phyloP scores from a whole-genome alignment of 1,140 invertebrate genomes.

The Cheumatopsyche charites region DNA sequence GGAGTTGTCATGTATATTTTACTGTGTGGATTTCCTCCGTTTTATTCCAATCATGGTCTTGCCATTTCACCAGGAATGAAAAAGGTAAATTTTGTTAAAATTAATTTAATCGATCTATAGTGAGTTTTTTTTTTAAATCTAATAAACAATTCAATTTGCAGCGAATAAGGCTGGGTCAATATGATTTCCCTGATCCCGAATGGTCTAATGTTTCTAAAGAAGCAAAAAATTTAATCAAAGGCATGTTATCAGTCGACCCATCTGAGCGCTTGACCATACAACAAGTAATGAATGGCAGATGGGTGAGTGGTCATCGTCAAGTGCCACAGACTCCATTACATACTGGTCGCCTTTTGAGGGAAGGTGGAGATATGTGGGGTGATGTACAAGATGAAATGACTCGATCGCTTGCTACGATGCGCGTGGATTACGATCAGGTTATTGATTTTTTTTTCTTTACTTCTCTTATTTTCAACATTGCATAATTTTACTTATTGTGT shows the following conservation, averaged over 20 bases:
- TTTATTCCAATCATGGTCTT: slow-evolving; percentile 95
- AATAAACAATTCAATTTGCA: slow-evolving; percentile 44
- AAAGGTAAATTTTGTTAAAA: slow-evolving; percentile 60
- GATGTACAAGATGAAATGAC: slow-evolving; percentile 99
- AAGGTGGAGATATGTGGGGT: slow-evolving; percentile 91
- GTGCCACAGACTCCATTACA: slow-evolving; percentile 94
- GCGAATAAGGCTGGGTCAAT: slow-evolving; percentile 93
- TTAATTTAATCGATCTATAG: too few species aligned
- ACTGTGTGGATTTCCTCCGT: slow-evolving; percentile 97
- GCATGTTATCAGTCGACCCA: slow-evolving; percentile 93
- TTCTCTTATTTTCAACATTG: slow-evolving; percentile 4
- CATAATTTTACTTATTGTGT: slow-evolving; percentile 15
- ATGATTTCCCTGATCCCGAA: slow-evolving; percentile 95
- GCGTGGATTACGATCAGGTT: slow-evolving; percentile 90
- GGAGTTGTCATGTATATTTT: slow-evolving; percentile 97
- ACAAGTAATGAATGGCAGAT: slow-evolving; percentile 64
- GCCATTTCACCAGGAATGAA: slow-evolving; percentile 99
- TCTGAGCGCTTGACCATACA: slow-evolving; percentile 87
- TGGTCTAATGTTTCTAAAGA: slow-evolving; percentile 94
- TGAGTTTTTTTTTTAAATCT: not conserved
- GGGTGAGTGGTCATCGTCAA: slow-evolving; percentile 70
- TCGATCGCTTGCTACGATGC: slow-evolving; percentile 93
- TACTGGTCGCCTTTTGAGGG: slow-evolving; percentile 84
- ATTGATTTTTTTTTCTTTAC: slow-evolving; percentile 35
- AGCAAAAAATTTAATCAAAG: slow-evolving; percentile 93